phyloP scores from a whole-genome alignment of 2,888 invertebrate genomes.

The Heteromurus nitidus region DNA sequence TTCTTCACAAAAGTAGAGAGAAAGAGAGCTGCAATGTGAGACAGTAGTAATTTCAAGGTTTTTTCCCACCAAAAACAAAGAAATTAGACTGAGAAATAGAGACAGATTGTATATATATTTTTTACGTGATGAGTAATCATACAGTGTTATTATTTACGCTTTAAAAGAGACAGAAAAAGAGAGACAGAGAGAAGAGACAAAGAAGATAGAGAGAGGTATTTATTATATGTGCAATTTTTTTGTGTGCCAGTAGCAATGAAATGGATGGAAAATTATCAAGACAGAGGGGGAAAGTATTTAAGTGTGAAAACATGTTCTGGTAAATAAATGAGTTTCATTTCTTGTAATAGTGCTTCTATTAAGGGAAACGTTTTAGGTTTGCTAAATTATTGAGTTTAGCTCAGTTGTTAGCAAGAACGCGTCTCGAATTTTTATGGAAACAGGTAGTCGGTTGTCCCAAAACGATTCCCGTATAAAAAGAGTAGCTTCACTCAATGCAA shows the following conservation, averaged over 20 bases:
- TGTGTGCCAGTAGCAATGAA: conserved; percentile 4
- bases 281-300: background rate
- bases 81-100: conserved; percentile 1
- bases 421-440: background rate
- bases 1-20: too few species aligned
- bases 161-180: conserved; percentile 6
- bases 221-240: conserved; percentile 4
- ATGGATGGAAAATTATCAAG: background rate
- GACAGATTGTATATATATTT: background rate
- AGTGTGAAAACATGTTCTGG: background rate
- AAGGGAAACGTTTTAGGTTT: background rate
- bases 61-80: too few species aligned
- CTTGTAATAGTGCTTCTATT: conserved; percentile 1
- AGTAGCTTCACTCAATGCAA: conserved; percentile 10
- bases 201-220: background rate
- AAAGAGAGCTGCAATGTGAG: too few species aligned
- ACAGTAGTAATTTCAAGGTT: too few species aligned
- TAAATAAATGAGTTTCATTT: background rate
- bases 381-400: background rate
- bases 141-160: background rate
- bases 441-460: background rate
- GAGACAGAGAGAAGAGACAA: conserved; percentile 7
- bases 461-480: conserved; percentile 5
- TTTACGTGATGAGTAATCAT: background rate
- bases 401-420: background rate